Conservation (phyloP, 1,140 invertebrate species). For the Tetraneura akinire region DNA sequence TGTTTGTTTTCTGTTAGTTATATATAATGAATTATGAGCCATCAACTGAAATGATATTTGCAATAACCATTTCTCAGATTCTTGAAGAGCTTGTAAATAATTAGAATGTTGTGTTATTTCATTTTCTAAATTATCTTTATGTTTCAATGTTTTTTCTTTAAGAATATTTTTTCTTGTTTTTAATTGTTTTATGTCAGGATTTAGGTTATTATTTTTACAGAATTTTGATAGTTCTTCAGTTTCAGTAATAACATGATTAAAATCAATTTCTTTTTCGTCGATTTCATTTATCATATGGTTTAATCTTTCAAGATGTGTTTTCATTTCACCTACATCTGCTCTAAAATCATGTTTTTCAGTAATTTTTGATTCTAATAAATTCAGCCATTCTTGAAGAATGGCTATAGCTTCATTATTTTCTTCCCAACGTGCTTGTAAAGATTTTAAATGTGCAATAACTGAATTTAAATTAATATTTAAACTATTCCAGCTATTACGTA, state of each 20-base stretch:
- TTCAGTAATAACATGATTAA: conserved; percentile 72
- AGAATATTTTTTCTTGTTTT: conserved; percentile 69
- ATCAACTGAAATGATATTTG: conserved; percentile 94
- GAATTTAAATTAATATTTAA: conserved; percentile 79
- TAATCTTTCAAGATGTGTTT: conserved; percentile 74
- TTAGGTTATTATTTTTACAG: conserved; percentile 67
- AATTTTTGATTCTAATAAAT: conserved; percentile 63
- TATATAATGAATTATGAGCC: conserved; percentile 93
- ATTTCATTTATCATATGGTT: conserved; percentile 78
- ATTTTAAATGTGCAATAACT: conserved; percentile 75
- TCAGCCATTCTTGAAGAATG: conserved; percentile 72
- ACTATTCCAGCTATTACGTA: conserved; percentile 81
- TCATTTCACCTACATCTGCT: conserved; percentile 87
- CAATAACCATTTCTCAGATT: conserved; percentile 92
- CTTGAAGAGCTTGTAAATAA: conserved; percentile 87
- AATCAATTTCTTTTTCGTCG: conserved; percentile 69
- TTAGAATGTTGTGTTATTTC: conserved; percentile 83
- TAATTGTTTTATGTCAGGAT: conserved; percentile 67
- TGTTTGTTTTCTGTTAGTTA: conserved; percentile 87
- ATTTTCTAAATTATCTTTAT: conserved; percentile 69
- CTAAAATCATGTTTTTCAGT: conserved; percentile 69
- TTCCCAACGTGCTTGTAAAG: conserved; percentile 75
- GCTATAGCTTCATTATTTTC: conserved; percentile 74
- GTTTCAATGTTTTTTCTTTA: conserved; percentile 64
- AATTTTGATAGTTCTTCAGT: conserved; percentile 71